Evolutionary conservation across 2,797 vertebrate species (phyloP).

Genomic region (Rhabdophis nuchalis): DNA sequence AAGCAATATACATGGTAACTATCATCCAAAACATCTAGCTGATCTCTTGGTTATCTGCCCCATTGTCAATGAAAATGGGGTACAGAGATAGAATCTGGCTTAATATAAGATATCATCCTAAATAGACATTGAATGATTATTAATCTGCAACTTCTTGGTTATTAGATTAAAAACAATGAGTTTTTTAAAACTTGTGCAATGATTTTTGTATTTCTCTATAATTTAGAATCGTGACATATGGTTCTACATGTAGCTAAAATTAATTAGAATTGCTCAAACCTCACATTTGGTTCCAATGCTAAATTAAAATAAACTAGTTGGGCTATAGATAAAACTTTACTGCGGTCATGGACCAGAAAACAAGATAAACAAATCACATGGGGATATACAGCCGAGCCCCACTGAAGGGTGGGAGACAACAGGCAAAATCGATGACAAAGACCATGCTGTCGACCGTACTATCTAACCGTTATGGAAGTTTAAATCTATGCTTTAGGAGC

Average conservation of each 20-base stretch:
- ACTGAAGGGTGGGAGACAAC: too few species aligned
- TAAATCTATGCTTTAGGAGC: too few species aligned
- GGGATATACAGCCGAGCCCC: too few species aligned
- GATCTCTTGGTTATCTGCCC: background rate
- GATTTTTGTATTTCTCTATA: background rate
- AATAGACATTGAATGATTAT: background rate
- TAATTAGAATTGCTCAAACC: background rate
- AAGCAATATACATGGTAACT: background rate
- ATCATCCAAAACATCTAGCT: background rate
- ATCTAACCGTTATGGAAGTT: too few species aligned
- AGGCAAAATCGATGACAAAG: too few species aligned
- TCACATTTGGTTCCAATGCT: background rate
- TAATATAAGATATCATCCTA: background rate
- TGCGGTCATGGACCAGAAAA: too few species aligned
- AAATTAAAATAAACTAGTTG: constrained; percentile 10
- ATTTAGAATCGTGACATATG: background rate
- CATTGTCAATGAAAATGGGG: background rate
- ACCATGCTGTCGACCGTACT: too few species aligned
- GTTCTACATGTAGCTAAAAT: background rate
- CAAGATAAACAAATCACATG: too few species aligned
- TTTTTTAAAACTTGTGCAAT: background rate
- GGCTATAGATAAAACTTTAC: too few species aligned
- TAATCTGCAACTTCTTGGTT: background rate
- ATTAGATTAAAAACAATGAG: background rate
- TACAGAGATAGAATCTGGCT: background rate